phyloP scores from a whole-genome alignment of 2,888 invertebrate genomes.

The Dryobotodes eremita region DNA sequence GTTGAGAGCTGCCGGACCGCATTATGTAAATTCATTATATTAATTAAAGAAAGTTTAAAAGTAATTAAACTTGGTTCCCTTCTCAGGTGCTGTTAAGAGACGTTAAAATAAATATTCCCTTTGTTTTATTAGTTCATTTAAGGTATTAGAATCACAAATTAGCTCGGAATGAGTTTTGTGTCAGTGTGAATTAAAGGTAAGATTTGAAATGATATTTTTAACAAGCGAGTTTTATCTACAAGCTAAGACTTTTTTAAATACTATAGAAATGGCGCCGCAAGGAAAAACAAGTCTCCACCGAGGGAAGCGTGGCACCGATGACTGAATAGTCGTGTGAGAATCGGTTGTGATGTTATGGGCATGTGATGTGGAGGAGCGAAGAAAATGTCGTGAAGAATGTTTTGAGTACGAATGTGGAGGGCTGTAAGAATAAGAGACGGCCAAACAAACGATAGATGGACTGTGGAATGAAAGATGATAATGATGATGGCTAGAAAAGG shows the following conservation, averaged over 20 bases:
- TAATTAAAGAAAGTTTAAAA: constrained; percentile 76
- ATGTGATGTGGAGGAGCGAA: too few relatives aligned
- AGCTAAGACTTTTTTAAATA: neutral
- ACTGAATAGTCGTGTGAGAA: neutral
- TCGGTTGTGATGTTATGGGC: neutral
- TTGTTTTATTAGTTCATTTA: constrained; percentile 47
- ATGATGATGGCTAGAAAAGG: neutral
- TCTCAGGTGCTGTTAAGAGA: constrained; percentile 70
- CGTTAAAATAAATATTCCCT: constrained; percentile 59
- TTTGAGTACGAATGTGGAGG: neutral
- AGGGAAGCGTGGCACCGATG: neutral
- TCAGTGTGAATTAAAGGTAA: neutral
- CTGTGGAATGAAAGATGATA: neutral
- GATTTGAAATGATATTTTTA: constrained; percentile 15
- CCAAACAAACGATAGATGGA: neutral
- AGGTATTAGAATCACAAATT: constrained; percentile 31
- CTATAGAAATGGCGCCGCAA: neutral
- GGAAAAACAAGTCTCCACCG: neutral
- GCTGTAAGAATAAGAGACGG: neutral
- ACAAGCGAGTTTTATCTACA: neutral
- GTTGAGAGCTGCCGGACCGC: constrained; percentile 54
- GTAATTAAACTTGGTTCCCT: constrained; percentile 74
- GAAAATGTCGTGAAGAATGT: neutral
- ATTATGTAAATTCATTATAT: constrained; percentile 77
- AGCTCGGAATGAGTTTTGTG: constrained; percentile 8